Percentiles rank a stretch among this genome's conserved stretches.
Evolutionary conservation across 2,113 vertebrate species (phyloP).

Genomic region (Aix galericulata): DNA sequence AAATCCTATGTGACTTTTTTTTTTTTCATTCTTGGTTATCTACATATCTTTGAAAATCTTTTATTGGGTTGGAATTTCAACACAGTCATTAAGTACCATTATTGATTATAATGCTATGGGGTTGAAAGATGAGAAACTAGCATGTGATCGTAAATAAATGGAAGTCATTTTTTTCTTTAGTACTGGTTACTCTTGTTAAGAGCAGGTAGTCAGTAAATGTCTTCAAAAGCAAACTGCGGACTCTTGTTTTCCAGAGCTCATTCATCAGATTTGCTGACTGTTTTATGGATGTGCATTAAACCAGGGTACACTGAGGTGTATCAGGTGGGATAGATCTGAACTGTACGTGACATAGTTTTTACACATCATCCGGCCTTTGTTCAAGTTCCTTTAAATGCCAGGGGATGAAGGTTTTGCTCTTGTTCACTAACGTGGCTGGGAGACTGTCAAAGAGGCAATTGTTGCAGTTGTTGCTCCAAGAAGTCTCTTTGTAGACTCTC

Average conservation of each 20-base stretch:
- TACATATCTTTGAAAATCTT: neutral
- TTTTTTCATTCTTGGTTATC: neutral
- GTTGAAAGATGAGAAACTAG: neutral
- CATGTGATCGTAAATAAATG: neutral
- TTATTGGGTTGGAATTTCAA: neutral
- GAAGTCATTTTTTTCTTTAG: neutral
- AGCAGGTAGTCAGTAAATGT: neutral
- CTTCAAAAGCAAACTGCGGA: neutral
- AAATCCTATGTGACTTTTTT: rapidly evolving
- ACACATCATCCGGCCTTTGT: neutral
- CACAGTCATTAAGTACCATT: neutral
- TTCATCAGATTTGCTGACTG: neutral
- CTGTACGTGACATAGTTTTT: neutral
- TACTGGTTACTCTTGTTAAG: neutral
- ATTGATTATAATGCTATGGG: neutral
- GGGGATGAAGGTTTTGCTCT: neutral
- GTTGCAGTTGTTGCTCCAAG: neutral
- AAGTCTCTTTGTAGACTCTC: neutral
- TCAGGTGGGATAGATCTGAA: neutral
- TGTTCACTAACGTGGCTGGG: rapidly evolving
- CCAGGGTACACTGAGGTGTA: neutral
- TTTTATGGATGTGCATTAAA: neutral
- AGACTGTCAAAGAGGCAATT: neutral
- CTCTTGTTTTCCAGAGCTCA: rapidly evolving
- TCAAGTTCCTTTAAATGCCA: neutral